A percentile compares a stretch with the other conserved stretches of the same genome.
phyloP scores from a whole-genome alignment of 2,888 invertebrate genomes.

The Drosophila birchii region DNA sequence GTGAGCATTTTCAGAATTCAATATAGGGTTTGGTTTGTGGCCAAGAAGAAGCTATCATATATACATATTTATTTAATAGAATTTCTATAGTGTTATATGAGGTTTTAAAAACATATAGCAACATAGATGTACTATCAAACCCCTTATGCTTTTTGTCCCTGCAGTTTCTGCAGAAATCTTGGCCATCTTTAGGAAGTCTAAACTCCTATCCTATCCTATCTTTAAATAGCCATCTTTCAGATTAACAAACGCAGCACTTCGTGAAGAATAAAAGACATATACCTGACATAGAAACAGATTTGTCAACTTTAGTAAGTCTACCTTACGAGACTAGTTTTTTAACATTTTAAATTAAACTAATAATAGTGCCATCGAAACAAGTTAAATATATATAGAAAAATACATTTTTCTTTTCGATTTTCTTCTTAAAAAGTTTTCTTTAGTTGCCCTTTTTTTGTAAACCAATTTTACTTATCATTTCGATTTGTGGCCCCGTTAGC shows the following conservation, averaged over 20 bases:
- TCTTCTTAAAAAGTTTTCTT: not conserved
- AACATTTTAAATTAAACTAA: not conserved
- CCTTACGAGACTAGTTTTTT: not conserved
- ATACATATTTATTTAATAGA: too few relatives aligned
- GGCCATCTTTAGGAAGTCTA: too few relatives aligned
- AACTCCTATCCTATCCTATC: too few relatives aligned
- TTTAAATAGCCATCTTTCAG: too few relatives aligned
- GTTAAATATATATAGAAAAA: not conserved
- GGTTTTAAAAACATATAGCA: not conserved
- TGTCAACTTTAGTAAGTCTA: not conserved
- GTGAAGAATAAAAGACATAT: too few relatives aligned
- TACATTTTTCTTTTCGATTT: not conserved
- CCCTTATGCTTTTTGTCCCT: too few relatives aligned
- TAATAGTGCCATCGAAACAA: not conserved
- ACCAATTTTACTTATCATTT: not conserved
- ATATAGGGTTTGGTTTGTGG: not conserved
- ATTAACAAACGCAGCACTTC: too few relatives aligned
- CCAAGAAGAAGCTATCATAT: not conserved
- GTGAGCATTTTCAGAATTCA: not conserved
- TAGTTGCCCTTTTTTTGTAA: not conserved
- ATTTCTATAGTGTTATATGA: not conserved
- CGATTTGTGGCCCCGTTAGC: slow-evolving; percentile 1
- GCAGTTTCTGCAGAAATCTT: too few relatives aligned
- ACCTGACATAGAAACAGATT: too few relatives aligned
- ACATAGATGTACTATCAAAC: too few relatives aligned